A percentile compares a stretch with the other conserved stretches of the same genome.
These are phyloP conservation scores for Drosophila ustulata DNA, from an alignment of 2,888 invertebrate species.

Conservation along the genomic window DNA sequence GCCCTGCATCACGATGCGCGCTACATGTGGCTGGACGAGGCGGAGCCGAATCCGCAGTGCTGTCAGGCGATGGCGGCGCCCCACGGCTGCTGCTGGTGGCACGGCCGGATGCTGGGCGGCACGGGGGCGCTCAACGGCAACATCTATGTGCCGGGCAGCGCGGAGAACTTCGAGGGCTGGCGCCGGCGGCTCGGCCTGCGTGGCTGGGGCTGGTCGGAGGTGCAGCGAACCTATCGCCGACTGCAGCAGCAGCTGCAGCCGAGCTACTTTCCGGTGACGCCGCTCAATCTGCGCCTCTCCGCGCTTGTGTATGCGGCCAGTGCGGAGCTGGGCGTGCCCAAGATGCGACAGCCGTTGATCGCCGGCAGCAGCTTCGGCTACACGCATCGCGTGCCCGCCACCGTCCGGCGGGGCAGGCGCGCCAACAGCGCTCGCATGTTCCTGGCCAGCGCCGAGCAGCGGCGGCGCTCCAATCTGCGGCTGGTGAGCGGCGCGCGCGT, in stretches of 20 bases:
- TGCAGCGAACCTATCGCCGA: slow-evolving; percentile 85
- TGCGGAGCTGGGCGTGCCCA: slow-evolving; percentile 88
- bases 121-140: slow-evolving; percentile 88
- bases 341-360: slow-evolving; percentile 88
- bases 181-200: slow-evolving; percentile 85
- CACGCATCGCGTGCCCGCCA: slow-evolving; percentile 86
- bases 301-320: slow-evolving; percentile 87
- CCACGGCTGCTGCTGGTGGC: slow-evolving; percentile 86
- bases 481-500: slow-evolving; percentile 68
- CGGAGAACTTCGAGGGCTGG: slow-evolving; percentile 87
- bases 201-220: slow-evolving; percentile 87
- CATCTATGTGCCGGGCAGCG: slow-evolving; percentile 87
- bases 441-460: slow-evolving; percentile 80
- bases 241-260: slow-evolving; percentile 85
- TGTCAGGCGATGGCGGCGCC: slow-evolving; percentile 70
- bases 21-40: slow-evolving; percentile 78
- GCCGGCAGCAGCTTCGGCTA: slow-evolving; percentile 85
- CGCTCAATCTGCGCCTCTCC: slow-evolving; percentile 81
- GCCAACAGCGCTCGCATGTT: slow-evolving; percentile 87
- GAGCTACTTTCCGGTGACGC: slow-evolving; percentile 66
- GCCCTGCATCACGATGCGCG: slow-evolving; percentile 64
- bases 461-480: slow-evolving; percentile 65
- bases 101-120: slow-evolving; percentile 89
- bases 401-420: slow-evolving; percentile 86
- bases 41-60: slow-evolving; percentile 65